Evolutionary conservation across 1,140 invertebrate genomes (phyloP).

Genomic region (Agraylea sexmaculata): DNA sequence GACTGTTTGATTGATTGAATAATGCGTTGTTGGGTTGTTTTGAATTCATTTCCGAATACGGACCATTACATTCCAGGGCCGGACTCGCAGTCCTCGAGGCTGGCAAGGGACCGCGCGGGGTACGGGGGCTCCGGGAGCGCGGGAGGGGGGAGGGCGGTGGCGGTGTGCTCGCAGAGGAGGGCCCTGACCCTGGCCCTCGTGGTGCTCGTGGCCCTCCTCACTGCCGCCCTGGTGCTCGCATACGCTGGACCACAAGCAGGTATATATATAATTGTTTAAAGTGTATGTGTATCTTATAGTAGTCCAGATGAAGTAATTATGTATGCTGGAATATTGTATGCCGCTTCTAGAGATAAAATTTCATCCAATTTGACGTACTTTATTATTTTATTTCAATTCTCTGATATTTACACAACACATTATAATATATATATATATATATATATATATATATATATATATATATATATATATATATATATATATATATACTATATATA

Average conservation of each 20-base stretch:
- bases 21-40: slow-evolving; percentile 1
- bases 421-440: no score
- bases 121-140: slow-evolving; percentile 42
- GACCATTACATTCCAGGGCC: slow-evolving; percentile 14
- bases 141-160: slow-evolving; percentile 66
- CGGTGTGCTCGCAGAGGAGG: slow-evolving; percentile 76
- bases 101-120: slow-evolving; percentile 50
- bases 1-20: slow-evolving; percentile 17
- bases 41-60: slow-evolving; percentile 14
- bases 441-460: no score
- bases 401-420: no score
- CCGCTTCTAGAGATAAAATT: no score
- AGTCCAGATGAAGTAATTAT: no score
- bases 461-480: no score
- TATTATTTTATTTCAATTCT: no score
- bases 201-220: slow-evolving; percentile 66
- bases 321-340: no score
- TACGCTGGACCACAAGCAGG: slow-evolving; percentile 73
- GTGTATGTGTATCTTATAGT: no score
- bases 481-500: no score
- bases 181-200: slow-evolving; percentile 68
- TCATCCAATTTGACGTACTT: no score
- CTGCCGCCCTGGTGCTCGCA: slow-evolving; percentile 75
- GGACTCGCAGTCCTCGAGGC: slow-evolving; percentile 20
- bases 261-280: slow-evolving; percentile 26